Base-by-base conservation (phyloP, 1,140 invertebrate species). In the Dufourea novaeangliae region DNA sequence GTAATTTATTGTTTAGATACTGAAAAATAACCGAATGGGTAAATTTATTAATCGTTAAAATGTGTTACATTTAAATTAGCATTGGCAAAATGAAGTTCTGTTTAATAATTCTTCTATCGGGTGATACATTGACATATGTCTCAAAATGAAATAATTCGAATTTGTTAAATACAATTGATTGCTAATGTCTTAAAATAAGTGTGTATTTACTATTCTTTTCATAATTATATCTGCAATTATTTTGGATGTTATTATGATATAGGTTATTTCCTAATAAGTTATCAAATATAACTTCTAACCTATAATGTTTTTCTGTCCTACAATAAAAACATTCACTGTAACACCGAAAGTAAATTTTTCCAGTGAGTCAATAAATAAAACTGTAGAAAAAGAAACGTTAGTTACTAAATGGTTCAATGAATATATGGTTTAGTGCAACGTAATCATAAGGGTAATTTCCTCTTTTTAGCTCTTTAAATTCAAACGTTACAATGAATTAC, bases 271-370 rank as follows among this genome's bases (percentile, higher is more conserved):
- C 1, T 14, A 34, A 39, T 3, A 0, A 32, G 12, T 63, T 73
- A 54, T 68, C 39, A 37, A n/a, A 6, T 44, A 57, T 34, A 68
- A 75, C 52, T 29, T 75, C 29, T 46, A 57, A 75, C 52, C 22
- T 17, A 75, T 59, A 59, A 59, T 14, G 12, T 37, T 39, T 25
- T 37, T 61, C 22, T 52, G 22, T 64, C 20, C 34, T 11, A 39
- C 20, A 44, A 37, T 64, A 2, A n/a, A 68, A 68, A 29, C 14
- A 37, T 34, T 59, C 25, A 17, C 39, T 41, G 14, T 57, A 17
- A 0, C 6, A 27, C 32, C 32, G 6, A 50, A 50, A 50, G 5
- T n/a, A n/a, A 46, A 14, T 2, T 14, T 20, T 20, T 46, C 2
- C 14, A 4, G 14, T 46, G 20, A 5, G 17, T 46, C 20, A 20